These are phyloP conservation scores for Thunnus thynnus DNA, from an alignment of 2,113 vertebrate species.

Conservation along the genomic window DNA sequence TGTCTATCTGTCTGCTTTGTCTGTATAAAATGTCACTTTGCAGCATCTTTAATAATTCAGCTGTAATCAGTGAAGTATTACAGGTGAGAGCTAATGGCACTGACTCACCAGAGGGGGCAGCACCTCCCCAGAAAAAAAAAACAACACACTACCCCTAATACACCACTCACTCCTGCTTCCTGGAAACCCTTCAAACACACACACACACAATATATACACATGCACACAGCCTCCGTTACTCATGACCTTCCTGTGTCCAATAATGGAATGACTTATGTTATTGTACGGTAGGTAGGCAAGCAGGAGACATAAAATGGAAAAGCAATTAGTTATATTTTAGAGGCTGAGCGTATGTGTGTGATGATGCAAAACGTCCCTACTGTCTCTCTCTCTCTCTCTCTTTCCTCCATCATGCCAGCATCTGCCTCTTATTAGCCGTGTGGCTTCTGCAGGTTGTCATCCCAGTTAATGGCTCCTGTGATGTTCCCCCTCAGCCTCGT, in stretches of 20 bases:
- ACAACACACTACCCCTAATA: not conserved
- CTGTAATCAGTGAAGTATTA: not conserved
- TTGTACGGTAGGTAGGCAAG: slow-evolving; percentile 21
- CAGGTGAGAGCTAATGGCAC: not conserved
- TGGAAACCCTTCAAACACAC: slow-evolving; percentile 46
- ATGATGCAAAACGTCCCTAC: slow-evolving; percentile 35
- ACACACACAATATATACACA: not conserved
- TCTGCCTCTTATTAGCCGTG: slow-evolving; percentile 64
- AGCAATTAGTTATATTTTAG: slow-evolving; percentile 47
- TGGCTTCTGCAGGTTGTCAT: slow-evolving; percentile 54
- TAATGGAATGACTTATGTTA: slow-evolving; percentile 39
- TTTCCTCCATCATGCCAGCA: slow-evolving; percentile 28
- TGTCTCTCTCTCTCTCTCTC: not conserved
- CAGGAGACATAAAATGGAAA: slow-evolving; percentile 61
- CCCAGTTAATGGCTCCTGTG: slow-evolving; percentile 57
- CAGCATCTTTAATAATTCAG: not conserved
- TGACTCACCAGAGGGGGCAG: slow-evolving; percentile 71
- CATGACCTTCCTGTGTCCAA: slow-evolving; percentile 8
- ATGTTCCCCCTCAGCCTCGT: slow-evolving; percentile 49
- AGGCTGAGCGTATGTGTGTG: slow-evolving; percentile 32
- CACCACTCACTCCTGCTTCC: slow-evolving; percentile 22
- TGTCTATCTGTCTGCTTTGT: not conserved
- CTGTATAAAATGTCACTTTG: not conserved
- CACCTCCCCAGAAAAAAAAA: slow-evolving; percentile 42
- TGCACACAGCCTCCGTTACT: slow-evolving; percentile 18